phyloP scores from a whole-genome alignment of 2,888 invertebrate genomes.

The Clostera curtula region DNA sequence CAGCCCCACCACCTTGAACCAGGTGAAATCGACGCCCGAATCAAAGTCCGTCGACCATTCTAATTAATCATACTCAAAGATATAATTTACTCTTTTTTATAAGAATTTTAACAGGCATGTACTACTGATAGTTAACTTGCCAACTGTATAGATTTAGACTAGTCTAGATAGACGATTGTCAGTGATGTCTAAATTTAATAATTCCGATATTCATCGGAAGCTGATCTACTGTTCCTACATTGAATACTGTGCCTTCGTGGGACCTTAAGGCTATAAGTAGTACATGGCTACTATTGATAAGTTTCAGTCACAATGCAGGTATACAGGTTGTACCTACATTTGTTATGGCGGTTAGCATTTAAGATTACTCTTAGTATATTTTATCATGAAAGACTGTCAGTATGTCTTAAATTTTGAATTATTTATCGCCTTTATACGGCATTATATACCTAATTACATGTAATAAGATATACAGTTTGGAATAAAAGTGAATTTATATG shows the following conservation, averaged over 20 bases:
- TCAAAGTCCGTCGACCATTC: conserved; percentile 44
- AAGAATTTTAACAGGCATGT: too few species aligned
- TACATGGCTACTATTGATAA: conserved; percentile 3
- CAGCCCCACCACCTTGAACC: conserved; percentile 42
- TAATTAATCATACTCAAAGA: too few species aligned
- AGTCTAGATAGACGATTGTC: too few species aligned
- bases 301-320: conserved; percentile 40
- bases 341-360: conserved; percentile 47
- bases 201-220: too few species aligned
- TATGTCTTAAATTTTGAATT: conserved; percentile 38
- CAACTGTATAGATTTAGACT: too few species aligned
- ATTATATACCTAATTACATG: conserved; percentile 25
- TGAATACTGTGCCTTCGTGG: conserved; percentile 1
- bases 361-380: conserved; percentile 32
- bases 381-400: conserved; percentile 31
- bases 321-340: conserved; percentile 40
- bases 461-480: conserved; percentile 18
- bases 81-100: too few species aligned
- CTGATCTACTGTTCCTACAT: conserved; percentile 1
- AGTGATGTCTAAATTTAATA: too few species aligned
- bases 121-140: too few species aligned
- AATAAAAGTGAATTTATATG: conserved; percentile 22
- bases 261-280: conserved; percentile 3
- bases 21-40: conserved; percentile 55
- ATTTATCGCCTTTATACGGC: conserved; percentile 34